Evolutionary conservation across 1,140 invertebrate species (phyloP), one percentile per base, ranked within the genome.

Genomic region (Drosophila kohkoa): DNA sequence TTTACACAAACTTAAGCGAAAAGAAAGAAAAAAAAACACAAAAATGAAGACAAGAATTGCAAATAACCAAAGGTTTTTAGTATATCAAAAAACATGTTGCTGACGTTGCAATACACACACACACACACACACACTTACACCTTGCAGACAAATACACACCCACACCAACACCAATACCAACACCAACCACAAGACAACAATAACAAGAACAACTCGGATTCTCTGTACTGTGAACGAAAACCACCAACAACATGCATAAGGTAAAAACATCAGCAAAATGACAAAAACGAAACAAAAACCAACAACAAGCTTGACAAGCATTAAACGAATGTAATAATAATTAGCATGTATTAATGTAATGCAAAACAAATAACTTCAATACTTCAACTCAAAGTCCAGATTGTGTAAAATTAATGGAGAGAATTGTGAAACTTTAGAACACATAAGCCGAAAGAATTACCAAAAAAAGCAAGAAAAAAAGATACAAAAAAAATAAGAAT

Each of bases 161-260:
- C 11, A 67, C 52, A 5, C 32, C 30, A 32, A 55, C 25, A 74
- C 16, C 38, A 48, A 59, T 10, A 66, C 45, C 20, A 25, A 10
- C 6, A 66, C 45, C 20, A 25, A 10, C 6, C 35, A 38, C 35
- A 54, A 7, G 13, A 75, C 49, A 75, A 78, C 45, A 66, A 77
- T 35, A 73, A 68, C 66, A 81, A 73, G 60, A 77, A 85, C 66
- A 82, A 77, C 83, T 77, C 66, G 64, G 80, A 87, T 89, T 88
- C 85, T 88, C 83, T 88, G 83, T 88, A 88, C 83, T 88, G 83
- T 88, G 81, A 88, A 88, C 83, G 85, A 88, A 89, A 71, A 88
- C 83, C 85, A 88, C 83, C 83, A 87, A 72, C 79, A 86, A 87
- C 63, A 67, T 70, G 41, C 59, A 25, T 16, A 38, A 57, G 38